Evolutionary conservation across 2,888 invertebrate genomes (phyloP), one percentile per base, ranked within the genome.

Genomic region (Quadroppia sp.): DNA sequence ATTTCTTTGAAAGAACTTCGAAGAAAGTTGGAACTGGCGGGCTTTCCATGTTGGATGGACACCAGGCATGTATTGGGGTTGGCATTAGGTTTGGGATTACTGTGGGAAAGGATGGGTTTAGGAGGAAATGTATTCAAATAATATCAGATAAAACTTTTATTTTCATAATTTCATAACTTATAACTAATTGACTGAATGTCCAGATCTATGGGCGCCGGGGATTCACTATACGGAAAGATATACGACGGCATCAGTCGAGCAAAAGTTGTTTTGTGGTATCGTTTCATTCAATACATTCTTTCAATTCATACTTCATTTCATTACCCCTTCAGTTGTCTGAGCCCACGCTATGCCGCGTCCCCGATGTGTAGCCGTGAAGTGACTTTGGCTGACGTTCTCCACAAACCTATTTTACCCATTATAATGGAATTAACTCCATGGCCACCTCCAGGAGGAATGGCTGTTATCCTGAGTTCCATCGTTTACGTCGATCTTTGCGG

Each of bases 361-460:
- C 81, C 81, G 71, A 80, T 80, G 73, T 84, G 84, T 77, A 81
- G 81, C 77, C 79, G 82, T 74, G 84, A 84, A 78, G 78, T 83
- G 53, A 81, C 81, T 75, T 80, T 84, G 74, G 83, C 83, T 4
- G 84, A 84, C 77, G 78, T 83, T 45, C 78, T 84, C 36, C 79
- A 81, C 25, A 83, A 83, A 77, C 83, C 84, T n/a, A 82, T 84
- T 74, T 80, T 84, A 36, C 84, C 84, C 11, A 80, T 84, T 17
- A 81, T 84, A 80, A 78, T 83, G 73, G 82, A 82, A 56, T 78
- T 79, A 42, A 81, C 82, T 13, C 78, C 81, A 11, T 84, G 84
- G 84, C 84, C 84, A 2, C 84, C 84, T n/a, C 82, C 82, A 28
- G 84, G 84, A 30, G 81, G 82, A 25, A 81, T 84, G 81, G 81